These are phyloP conservation scores for Drosophila nannoptera DNA, from an alignment of 1,140 invertebrate genomes.

Conservation along the genomic window DNA sequence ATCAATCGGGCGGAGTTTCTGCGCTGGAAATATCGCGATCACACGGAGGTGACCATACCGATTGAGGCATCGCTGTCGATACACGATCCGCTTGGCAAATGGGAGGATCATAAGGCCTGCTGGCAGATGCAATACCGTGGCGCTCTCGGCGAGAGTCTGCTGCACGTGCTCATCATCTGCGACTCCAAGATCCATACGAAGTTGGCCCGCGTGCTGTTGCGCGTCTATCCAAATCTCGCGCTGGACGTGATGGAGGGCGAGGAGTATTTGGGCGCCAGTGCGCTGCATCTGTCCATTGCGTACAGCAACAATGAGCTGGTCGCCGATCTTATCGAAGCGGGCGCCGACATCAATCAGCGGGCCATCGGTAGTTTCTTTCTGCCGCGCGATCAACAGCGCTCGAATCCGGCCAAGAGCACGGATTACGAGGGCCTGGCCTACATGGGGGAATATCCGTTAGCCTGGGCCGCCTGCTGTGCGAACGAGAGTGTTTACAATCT, in stretches of 20 bases:
- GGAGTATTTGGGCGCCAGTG: conserved; percentile 97
- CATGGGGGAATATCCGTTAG: conserved; percentile 96
- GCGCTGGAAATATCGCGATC: conserved; percentile 94
- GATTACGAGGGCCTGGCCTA: conserved; percentile 98
- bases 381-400: conserved; percentile 92
- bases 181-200: conserved; percentile 87
- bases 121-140: conserved; percentile 98
- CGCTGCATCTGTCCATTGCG: conserved; percentile 96
- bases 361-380: conserved; percentile 96
- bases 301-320: conserved; percentile 98
- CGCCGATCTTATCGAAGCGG: conserved; percentile 92
- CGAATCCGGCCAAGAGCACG: conserved; percentile 86
- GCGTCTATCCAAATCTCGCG: conserved; percentile 94
- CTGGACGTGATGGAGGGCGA: conserved; percentile 97
- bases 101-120: conserved; percentile 94
- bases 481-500: conserved; percentile 99
- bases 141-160: conserved; percentile 94
- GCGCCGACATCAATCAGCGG: conserved; percentile 93
- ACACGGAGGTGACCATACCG: conserved; percentile 88
- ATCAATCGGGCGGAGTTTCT: conserved; percentile 95
- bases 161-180: conserved; percentile 97
- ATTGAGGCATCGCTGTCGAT: conserved; percentile 89
- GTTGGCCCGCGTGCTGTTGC: conserved; percentile 92
- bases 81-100: conserved; percentile 90
- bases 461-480: conserved; percentile 97